Base-by-base conservation (phyloP, 2,888 invertebrate species). In the Graphium colonna region DNA sequence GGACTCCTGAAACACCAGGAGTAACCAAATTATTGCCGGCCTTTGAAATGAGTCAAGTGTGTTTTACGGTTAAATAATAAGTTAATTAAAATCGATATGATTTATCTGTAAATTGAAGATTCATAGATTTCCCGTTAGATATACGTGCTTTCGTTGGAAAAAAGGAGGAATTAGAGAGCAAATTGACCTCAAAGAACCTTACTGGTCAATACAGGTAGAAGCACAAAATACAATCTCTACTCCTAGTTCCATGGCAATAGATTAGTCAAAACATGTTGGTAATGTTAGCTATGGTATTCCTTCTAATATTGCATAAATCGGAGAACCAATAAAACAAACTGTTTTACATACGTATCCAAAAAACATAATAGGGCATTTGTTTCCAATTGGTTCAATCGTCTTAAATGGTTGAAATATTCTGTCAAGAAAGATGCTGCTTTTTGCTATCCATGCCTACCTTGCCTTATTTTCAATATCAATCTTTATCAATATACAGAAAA, bases 221-320 rank as follows among this genome's bases (percentile, higher is more conserved):
- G 55, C 51, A 45, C 42, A 50, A 51, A 46, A 55, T 51, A 17
- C 33, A 51, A 43, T 44, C 31, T 31, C 42, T 51, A 55, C 51
- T 55, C 44, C 51, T 51, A 55, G 47, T 51, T 51, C 50, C 42
- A 31, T 55, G 41, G 46, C 46, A 55, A 51, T 50, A 52, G 53
- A 53, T 48, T 48, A 39, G 26, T 48, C 48, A 48, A 48, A 26
- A 39, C 40, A 48, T 39, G 39, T 48, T 47, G 47, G 18, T 56
- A 52, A 56, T 44, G 56, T 56, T 56, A 56, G 49, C 52, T 49
- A 52, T 52, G 52, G 52, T 56, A 56, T 56, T 56, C 52, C 51
- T 44, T 52, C 45, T 52, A 31, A 52, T 45, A n/a, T n/a, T n/a
- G n/a, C n/a, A n/a, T 40, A 53, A 53, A 53, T 53, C 53, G 48